Base-by-base conservation (phyloP, 2,888 invertebrate genomes). In the Melipona beecheii region DNA sequence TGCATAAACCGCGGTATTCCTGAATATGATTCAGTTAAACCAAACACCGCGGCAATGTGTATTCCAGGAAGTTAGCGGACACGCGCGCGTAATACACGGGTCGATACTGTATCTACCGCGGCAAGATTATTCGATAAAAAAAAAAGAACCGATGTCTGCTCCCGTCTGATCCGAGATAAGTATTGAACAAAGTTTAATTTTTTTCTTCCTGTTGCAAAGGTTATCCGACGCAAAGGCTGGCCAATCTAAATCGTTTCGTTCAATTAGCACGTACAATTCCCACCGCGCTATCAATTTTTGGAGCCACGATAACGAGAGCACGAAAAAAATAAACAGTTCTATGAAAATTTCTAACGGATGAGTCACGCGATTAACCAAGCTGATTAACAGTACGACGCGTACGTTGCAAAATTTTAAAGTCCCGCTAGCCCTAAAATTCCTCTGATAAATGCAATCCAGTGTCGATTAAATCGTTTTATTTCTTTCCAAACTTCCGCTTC, bases 1-100 rank as follows among this genome's bases (percentile, higher is more conserved):
- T 54, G 31, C 43, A 43, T 75, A 24, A 31, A 24, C 49, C 24
- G 70, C 0, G 70, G 68, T 78, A 65, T 78, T 74, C n/a, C 62
- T 43, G 31, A 36, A 64, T n/a, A 54, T 85, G 87, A 89, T 52
- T 87, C 88, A 88, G 83, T 68, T 4, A 62, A 15, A 9, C 66
- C 54, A 17, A 49, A 73, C 69, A 43, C 31, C 19, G 24, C 19
- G 4, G 56, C 13, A 36, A 52, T n/a, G 52, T 52, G 24, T 58
- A 56, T 81, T 52, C 78, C 49, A 4, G 58, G 68, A 69, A 75
- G 17, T 31, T 5, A 2, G 13, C 49, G 43, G 58, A 43, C 36
- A 24, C 19, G 11, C 4, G 2, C 4, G 3, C 13, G 43, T 31
- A 65, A 66, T 24, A 9, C 43, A 54, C 43, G 13, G 9, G 6